Percentiles rank a stretch among this genome's conserved stretches.
Conservation (phyloP, 1,140 invertebrate genomes). For the Euura lappo region DNA sequence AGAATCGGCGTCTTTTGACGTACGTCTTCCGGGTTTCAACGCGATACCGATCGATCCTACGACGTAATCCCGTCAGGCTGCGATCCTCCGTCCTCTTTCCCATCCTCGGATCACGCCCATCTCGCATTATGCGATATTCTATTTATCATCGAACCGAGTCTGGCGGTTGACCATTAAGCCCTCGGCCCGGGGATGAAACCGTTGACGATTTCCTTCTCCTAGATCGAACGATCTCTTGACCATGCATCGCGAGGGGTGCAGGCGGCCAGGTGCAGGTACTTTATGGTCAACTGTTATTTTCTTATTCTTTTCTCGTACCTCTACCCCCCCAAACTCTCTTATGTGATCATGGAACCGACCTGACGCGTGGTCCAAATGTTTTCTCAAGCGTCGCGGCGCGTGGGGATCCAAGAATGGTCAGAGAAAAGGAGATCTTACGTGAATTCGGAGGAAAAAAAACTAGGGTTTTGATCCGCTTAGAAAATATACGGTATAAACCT, state of each 20-base stretch:
- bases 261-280: neutral
- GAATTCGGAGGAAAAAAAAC: neutral
- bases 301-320: neutral
- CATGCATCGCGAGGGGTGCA: no score
- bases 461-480: constrained; percentile 4
- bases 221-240: neutral
- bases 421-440: no score
- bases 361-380: neutral
- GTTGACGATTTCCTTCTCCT: neutral
- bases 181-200: neutral
- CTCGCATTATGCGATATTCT: neutral
- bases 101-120: neutral
- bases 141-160: neutral
- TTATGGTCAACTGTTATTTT: neutral
- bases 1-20: neutral
- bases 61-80: neutral
- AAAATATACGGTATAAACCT: neutral
- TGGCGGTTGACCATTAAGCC: neutral
- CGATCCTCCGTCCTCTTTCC: no score
- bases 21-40: neutral
- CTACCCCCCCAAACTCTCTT: neutral
- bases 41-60: neutral
- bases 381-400: no score
- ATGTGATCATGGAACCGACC: no score
- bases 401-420: no score